Conservation (phyloP, 2,888 invertebrate species). For the Eristalis pertinax region DNA sequence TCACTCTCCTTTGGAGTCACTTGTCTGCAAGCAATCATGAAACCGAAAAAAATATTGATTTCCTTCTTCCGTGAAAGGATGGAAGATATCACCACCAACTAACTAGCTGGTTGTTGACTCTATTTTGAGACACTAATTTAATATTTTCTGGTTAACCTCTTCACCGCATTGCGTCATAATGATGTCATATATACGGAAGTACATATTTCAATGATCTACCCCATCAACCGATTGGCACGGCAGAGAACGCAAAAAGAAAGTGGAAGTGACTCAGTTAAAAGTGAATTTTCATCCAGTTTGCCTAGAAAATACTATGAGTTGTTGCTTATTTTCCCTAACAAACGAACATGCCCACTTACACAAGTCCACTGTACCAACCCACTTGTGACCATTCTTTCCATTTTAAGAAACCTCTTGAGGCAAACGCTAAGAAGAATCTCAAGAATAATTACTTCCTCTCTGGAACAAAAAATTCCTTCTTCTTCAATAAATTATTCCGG, state of each 20-base stretch:
- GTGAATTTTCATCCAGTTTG: neutral
- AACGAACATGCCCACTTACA: neutral
- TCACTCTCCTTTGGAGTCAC: conserved; percentile 11
- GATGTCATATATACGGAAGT: neutral
- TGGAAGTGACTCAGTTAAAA: conserved; percentile 34
- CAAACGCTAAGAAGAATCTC: neutral
- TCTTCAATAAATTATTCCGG: neutral
- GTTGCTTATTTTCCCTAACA: neutral
- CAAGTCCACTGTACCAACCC: neutral
- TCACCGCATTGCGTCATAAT: conserved; percentile 22
- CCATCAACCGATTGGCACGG: neutral
- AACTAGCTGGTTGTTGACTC: neutral
- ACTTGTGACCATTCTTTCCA: neutral
- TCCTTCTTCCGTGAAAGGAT: neutral
- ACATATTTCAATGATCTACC: neutral
- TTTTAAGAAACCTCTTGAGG: neutral
- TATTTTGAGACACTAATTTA: neutral
- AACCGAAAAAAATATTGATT: conserved; percentile 58
- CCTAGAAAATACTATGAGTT: neutral
- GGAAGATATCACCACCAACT: neutral
- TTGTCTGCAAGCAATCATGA: conserved; percentile 48
- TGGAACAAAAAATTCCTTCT: neutral
- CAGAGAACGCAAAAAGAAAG: neutral
- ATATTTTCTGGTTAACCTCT: neutral
- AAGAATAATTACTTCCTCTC: neutral